These are phyloP conservation scores for Prunella himalayana DNA, from an alignment of 2,113 vertebrate species.

Conservation along the genomic window DNA sequence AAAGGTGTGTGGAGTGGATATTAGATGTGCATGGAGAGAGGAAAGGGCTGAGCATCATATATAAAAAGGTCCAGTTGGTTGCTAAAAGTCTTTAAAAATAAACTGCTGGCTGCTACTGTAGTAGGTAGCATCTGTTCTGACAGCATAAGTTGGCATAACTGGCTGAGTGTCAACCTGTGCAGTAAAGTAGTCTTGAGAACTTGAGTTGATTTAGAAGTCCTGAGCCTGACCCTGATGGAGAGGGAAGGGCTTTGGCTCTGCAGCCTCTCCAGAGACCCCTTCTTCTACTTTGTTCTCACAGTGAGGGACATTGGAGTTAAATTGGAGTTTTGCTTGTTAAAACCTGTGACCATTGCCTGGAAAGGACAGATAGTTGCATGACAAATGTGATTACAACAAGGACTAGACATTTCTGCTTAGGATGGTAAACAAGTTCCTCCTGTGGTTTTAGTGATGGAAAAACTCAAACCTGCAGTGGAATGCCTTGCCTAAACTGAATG, in stretches of 20 bases:
- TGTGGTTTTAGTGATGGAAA: not conserved
- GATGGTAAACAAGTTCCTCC: not conserved
- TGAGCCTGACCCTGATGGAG: not conserved
- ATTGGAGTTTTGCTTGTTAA: not conserved
- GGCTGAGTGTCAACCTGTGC: not conserved
- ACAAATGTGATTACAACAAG: not conserved
- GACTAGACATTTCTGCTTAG: not conserved
- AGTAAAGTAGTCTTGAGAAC: not conserved
- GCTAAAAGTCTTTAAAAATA: not conserved
- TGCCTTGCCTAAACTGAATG: not conserved
- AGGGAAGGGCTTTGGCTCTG: not conserved
- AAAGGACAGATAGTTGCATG: not conserved
- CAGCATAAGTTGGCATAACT: not conserved
- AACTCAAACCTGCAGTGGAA: not conserved
- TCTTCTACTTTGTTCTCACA: not conserved
- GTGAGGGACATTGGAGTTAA: not conserved
- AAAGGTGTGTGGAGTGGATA: not conserved
- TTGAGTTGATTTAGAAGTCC: not conserved
- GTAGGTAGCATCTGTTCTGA: not conserved
- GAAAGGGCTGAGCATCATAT: not conserved
- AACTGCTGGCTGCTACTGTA: not conserved
- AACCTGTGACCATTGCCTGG: fast-evolving
- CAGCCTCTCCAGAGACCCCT: not conserved
- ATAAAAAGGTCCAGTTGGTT: not conserved
- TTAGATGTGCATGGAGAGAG: not conserved